Percentiles rank a stretch among this genome's conserved stretches.
These are phyloP conservation scores for Caenorhabditis elegans DNA, from an alignment of 1,140 invertebrate genomes.

Conservation along the genomic window DNA sequence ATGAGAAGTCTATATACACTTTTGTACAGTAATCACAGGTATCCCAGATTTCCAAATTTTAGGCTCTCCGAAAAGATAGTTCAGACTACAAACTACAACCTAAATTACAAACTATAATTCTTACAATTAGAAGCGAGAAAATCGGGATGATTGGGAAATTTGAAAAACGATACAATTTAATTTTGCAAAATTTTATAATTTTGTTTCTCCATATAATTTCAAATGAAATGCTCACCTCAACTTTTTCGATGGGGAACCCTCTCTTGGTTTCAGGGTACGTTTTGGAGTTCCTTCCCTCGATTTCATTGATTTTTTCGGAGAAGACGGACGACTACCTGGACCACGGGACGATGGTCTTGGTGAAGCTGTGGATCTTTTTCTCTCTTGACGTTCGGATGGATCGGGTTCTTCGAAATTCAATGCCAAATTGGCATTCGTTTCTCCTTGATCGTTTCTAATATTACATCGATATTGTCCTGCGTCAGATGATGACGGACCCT, in stretches of 20 bases:
- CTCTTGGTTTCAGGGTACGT: slow-evolving; percentile 51
- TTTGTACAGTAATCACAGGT: too few species aligned
- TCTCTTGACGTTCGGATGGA: slow-evolving; percentile 31
- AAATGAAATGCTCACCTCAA: neutral
- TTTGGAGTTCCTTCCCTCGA: slow-evolving; percentile 64
- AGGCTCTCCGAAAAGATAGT: too few species aligned
- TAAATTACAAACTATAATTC: too few species aligned
- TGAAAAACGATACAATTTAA: too few species aligned
- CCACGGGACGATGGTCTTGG: slow-evolving; percentile 45
- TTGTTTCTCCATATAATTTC: neutral
- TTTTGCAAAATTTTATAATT: too few species aligned
- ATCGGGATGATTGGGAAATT: too few species aligned
- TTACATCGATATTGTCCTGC: slow-evolving; percentile 97
- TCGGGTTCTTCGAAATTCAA: slow-evolving; percentile 91
- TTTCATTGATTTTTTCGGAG: slow-evolving; percentile 56
- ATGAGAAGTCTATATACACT: too few species aligned
- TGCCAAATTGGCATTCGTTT: slow-evolving; percentile 91
- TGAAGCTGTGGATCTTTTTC: slow-evolving; percentile 28
- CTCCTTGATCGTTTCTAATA: slow-evolving; percentile 90
- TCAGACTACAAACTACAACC: too few species aligned
- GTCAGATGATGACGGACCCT: slow-evolving; percentile 88
- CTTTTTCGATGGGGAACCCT: slow-evolving; percentile 39
- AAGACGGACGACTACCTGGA: slow-evolving; percentile 55
- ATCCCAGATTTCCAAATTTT: too few species aligned
- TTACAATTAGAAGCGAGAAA: too few species aligned